Base-by-base conservation (phyloP, 2,797 vertebrate genomes). In the Vireo griseus region DNA sequence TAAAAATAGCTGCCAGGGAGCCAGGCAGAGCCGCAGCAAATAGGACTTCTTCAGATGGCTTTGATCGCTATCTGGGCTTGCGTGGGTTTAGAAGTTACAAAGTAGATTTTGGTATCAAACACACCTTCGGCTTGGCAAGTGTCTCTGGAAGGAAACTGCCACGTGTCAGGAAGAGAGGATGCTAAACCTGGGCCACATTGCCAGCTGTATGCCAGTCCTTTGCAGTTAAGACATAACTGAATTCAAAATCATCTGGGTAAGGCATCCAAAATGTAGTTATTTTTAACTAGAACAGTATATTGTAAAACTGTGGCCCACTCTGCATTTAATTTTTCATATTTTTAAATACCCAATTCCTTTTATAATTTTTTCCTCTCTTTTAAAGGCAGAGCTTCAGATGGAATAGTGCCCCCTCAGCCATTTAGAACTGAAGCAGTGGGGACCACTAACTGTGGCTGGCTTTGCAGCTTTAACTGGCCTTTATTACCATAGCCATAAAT, bases 401-500 rank as follows among this genome's bases (percentile, higher is more conserved):
- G 77, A 93, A 77, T 78, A 50, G 16, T 86, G 81, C 77, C 86
- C 84, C 76, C 50, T 88, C 85, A 76, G 74, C 73, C 87, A 54
- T 83, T 90, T 74, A 81, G 91, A 92, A 83, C 77, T 26, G 69
- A 90, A 92, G 65, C 88, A 63, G 85, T 87, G 79, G 93, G 95
- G 94, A 95, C 92, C 81, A 45, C 77, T 96, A 93, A 90, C 80
- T 79, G 54, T 86, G 88, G 92, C 97, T 93, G 93, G 82, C 96
- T 96, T 95, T 98, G 96, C 97, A 93, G 96, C 97, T 98, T 97
- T 97, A 97, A 97, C 95, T 93, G 96, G 95, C 91, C 96, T 97
- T 97, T 98, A 97, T 97, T 97, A 97, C 97, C 96, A 90, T 95
- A 93, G 97, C 97, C 97, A 97, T 98, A 98, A 98, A 98, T 97